Percentiles rank a stretch among this genome's conserved stretches.
phyloP scores from a whole-genome alignment of 2,113 vertebrate genomes.

The Dicentrarchus labrax region DNA sequence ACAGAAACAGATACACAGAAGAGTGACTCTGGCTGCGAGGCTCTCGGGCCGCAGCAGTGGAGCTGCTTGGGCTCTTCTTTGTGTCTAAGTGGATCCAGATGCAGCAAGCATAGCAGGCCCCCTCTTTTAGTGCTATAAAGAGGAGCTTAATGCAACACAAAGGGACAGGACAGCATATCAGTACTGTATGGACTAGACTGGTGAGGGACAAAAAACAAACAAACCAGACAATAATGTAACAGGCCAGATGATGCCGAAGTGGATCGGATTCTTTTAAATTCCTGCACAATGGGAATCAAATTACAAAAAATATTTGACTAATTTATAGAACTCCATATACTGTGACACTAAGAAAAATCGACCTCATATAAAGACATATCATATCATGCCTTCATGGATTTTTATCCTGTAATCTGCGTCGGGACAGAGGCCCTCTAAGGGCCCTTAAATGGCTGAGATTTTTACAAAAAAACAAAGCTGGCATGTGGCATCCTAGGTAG shows the following conservation, averaged over 20 bases:
- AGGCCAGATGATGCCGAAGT: neutral
- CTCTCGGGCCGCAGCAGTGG: conserved; percentile 53
- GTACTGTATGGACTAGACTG: conserved; percentile 35
- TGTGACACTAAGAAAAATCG: neutral
- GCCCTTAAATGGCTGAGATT: conserved; percentile 37
- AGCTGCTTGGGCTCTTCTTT: conserved; percentile 66
- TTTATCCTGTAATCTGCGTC: conserved; percentile 19
- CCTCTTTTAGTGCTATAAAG: conserved; percentile 65
- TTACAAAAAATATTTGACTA: neutral
- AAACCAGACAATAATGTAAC: conserved; percentile 14
- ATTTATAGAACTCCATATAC: neutral
- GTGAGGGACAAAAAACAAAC: neutral
- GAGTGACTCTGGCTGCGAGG: conserved; percentile 36
- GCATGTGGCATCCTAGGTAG: conserved; percentile 69
- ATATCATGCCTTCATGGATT: conserved; percentile 22
- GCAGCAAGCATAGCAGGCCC: conserved; percentile 69
- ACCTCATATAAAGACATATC: neutral
- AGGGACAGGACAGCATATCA: conserved; percentile 50
- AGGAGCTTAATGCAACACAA: conserved; percentile 69
- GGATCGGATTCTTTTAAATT: neutral
- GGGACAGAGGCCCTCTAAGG: conserved; percentile 15
- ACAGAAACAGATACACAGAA: conserved; percentile 58
- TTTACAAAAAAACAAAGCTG: conserved; percentile 52
- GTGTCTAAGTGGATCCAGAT: conserved; percentile 83
- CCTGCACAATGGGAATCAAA: neutral